Percentiles rank a stretch among this genome's conserved stretches.
phyloP scores from a whole-genome alignment of 2,888 invertebrate genomes.

The Oligia latruncula region DNA sequence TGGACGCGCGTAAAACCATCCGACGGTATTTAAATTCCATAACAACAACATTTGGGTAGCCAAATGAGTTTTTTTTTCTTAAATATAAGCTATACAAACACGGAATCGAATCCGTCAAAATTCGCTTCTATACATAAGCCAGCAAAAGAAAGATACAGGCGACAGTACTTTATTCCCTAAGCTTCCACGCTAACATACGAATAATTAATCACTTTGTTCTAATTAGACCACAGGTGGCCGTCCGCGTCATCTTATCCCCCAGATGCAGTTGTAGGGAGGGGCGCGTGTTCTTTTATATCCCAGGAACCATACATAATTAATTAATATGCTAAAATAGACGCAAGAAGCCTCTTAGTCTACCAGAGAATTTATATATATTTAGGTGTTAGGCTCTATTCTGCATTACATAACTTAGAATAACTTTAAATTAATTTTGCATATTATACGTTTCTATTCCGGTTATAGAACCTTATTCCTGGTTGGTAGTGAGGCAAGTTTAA shows the following conservation, averaged over 20 bases:
- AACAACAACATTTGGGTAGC: constrained; percentile 13
- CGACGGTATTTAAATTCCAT: neutral
- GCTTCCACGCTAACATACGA: neutral
- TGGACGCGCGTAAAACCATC: constrained; percentile 7
- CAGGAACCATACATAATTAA: neutral
- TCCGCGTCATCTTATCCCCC: constrained; percentile 19
- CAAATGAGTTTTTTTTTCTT: neutral
- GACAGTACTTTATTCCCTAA: neutral
- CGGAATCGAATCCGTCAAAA: neutral
- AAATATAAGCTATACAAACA: neutral
- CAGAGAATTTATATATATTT: constrained; percentile 19
- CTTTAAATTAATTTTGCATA: constrained; percentile 49
- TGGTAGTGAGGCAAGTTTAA: constrained; percentile 24
- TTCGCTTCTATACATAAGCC: neutral
- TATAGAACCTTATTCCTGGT: constrained; percentile 39
- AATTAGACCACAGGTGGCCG: constrained; percentile 30
- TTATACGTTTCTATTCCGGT: constrained; percentile 37
- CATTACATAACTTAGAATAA: constrained; percentile 48
- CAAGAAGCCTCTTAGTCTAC: constrained; percentile 18
- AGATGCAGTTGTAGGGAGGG: constrained; percentile 27
- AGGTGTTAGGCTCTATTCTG: constrained; percentile 27
- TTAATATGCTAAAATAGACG: constrained; percentile 22
- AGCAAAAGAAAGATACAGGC: neutral
- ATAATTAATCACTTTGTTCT: constrained; percentile 29
- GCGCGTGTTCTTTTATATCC: neutral